phyloP scores from a whole-genome alignment of 2,888 invertebrate species.

The Drosophila barbarae region DNA sequence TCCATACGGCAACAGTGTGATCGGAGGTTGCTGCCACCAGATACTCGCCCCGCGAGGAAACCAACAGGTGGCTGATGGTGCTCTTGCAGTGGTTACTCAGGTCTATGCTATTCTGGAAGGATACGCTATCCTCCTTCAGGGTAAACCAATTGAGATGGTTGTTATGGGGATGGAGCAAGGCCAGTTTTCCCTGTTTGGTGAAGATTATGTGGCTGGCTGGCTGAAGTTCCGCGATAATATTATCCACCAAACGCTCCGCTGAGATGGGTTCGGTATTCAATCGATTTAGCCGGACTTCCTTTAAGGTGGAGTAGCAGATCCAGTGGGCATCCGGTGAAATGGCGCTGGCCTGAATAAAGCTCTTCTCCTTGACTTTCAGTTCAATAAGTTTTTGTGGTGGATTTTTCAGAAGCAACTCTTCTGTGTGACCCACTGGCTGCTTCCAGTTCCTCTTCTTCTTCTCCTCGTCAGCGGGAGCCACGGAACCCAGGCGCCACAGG shows the following conservation, averaged over 20 bases:
- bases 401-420: constrained; percentile 57
- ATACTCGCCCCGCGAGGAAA: constrained; percentile 83
- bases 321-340: constrained; percentile 86
- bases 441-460: neutral
- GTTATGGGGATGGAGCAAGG: constrained; percentile 78
- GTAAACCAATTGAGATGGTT: constrained; percentile 79
- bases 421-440: constrained; percentile 4
- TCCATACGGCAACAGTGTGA: constrained; percentile 86
- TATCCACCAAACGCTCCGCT: constrained; percentile 75
- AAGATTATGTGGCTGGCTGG: constrained; percentile 79
- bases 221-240: constrained; percentile 76
- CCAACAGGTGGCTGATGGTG: constrained; percentile 81
- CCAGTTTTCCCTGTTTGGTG: constrained; percentile 78
- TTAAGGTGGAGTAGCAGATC: constrained; percentile 87
- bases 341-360: constrained; percentile 85
- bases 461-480: neutral
- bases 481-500: constrained; percentile 83
- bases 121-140: constrained; percentile 66
- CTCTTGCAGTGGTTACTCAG: constrained; percentile 80
- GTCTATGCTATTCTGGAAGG: constrained; percentile 78
- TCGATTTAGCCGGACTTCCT: constrained; percentile 83
- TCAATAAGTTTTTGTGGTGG: constrained; percentile 86
- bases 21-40: constrained; percentile 85
- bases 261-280: constrained; percentile 44
- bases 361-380: constrained; percentile 84